Conservation (phyloP, 30 jellyfish, hydroid and myxozoan genomes). For the Sanderia malayensis region DNA sequence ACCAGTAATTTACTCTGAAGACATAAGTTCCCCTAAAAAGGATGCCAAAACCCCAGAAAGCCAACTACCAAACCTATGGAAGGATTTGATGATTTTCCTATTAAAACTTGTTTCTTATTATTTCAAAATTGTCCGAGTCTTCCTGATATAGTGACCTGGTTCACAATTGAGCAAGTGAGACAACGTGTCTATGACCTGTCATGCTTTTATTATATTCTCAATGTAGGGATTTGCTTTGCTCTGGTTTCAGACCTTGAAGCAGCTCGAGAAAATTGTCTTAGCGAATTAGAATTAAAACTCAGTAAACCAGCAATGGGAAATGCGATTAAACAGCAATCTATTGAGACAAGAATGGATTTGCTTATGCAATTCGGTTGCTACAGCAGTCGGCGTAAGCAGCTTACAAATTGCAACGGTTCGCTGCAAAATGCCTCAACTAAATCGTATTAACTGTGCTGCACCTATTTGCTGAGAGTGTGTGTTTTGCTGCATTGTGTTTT, state of each 20-base stretch:
- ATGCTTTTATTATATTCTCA: not conserved
- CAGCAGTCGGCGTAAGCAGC: conserved; percentile 1
- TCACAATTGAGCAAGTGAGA: not conserved
- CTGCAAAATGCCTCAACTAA: conserved; percentile 6
- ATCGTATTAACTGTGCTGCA: not conserved
- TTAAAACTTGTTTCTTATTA: not conserved
- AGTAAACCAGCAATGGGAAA: not conserved
- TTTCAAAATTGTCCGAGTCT: not conserved
- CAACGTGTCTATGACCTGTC: not conserved
- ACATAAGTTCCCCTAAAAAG: too few species aligned
- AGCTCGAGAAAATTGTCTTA: conserved; percentile 3
- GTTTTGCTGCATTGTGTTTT: not conserved
- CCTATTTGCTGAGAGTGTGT: not conserved
- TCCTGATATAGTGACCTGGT: not conserved
- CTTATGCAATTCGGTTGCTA: conserved; percentile 14
- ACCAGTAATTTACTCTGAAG: too few species aligned
- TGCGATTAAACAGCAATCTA: conserved; percentile 6
- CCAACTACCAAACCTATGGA: too few species aligned
- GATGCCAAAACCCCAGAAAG: too few species aligned
- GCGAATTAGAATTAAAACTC: not conserved
- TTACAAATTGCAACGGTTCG: conserved; percentile 7
- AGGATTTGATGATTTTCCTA: too few species aligned
- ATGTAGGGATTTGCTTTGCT: not conserved
- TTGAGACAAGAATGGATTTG: not conserved
- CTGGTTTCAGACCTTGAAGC: not conserved